Conservation (phyloP, 2,888 invertebrate genomes). For the Eumacrocentrus americanus region DNA sequence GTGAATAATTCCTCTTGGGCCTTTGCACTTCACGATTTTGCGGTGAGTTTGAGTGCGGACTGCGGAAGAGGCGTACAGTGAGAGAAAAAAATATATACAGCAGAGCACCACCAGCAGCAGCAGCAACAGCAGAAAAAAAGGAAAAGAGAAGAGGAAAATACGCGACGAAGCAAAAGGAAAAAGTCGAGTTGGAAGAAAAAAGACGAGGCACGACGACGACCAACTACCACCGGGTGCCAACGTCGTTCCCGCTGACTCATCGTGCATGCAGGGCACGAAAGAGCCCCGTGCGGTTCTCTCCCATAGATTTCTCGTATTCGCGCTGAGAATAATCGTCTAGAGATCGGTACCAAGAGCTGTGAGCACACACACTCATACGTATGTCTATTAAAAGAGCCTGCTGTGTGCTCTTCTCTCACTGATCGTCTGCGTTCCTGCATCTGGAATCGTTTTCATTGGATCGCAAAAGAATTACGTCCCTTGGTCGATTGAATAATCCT, state of each 20-base stretch:
- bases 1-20: slow-evolving; percentile 3
- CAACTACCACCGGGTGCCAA: slow-evolving; percentile 31
- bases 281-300: slow-evolving; percentile 35
- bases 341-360: slow-evolving; percentile 16
- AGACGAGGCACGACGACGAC: neutral
- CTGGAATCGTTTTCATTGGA: slow-evolving; percentile 3
- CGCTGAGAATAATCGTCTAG: slow-evolving; percentile 27
- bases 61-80: neutral
- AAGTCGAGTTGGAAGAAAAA: neutral
- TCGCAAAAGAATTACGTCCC: slow-evolving; percentile 27
- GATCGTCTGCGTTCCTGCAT: slow-evolving; percentile 4
- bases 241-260: slow-evolving; percentile 41
- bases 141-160: neutral
- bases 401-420: slow-evolving; percentile 4
- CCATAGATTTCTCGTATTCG: slow-evolving; percentile 36
- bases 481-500: slow-evolving; percentile 16
- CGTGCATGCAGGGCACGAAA: slow-evolving; percentile 40
- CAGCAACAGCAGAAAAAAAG: slow-evolving; percentile 1
- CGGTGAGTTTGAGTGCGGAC: slow-evolving; percentile 10
- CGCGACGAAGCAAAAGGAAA: neutral
- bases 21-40: slow-evolving; percentile 13
- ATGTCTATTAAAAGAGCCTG: slow-evolving; percentile 18
- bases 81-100: neutral
- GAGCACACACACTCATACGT: slow-evolving; percentile 9
- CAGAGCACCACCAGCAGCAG: neutral